These are phyloP conservation scores for Genyomyrus donnyi DNA, from an alignment of 2,113 vertebrate genomes.

Conservation along the genomic window DNA sequence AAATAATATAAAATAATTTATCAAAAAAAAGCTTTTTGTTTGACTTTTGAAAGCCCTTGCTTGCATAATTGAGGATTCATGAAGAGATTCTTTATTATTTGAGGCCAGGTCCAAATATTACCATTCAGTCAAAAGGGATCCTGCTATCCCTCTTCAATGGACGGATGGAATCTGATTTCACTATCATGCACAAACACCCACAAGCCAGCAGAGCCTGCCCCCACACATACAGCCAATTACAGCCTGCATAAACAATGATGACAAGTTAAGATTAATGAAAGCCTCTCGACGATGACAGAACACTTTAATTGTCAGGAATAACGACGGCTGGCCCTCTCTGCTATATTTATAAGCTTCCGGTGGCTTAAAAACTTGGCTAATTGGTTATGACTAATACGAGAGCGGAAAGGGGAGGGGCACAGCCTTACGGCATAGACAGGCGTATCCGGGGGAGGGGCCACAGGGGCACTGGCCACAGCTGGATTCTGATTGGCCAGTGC, in stretches of 20 bases:
- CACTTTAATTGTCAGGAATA: slow-evolving; percentile 83
- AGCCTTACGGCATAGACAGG: neutral
- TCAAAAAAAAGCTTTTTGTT: slow-evolving; percentile 29
- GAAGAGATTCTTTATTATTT: slow-evolving; percentile 25
- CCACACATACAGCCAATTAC: slow-evolving; percentile 68
- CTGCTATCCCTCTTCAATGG: slow-evolving; percentile 53
- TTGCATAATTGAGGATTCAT: slow-evolving; percentile 45
- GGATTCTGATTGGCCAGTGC: neutral
- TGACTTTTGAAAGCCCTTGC: slow-evolving; percentile 41
- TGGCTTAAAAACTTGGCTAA: slow-evolving; percentile 72
- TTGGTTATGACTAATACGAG: slow-evolving; percentile 77
- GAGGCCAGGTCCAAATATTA: slow-evolving; percentile 48
- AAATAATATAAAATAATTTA: neutral
- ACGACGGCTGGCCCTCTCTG: slow-evolving; percentile 71
- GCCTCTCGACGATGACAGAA: slow-evolving; percentile 72
- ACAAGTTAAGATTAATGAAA: slow-evolving; percentile 83
- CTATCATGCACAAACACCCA: slow-evolving; percentile 39
- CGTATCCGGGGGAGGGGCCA: neutral
- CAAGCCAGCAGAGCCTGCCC: slow-evolving; percentile 57
- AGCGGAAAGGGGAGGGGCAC: slow-evolving; percentile 33
- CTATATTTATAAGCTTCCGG: slow-evolving; percentile 69
- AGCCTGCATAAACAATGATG: slow-evolving; percentile 77
- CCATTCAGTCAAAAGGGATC: slow-evolving; percentile 41
- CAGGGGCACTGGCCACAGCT: neutral
- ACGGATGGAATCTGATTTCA: slow-evolving; percentile 57